Evolutionary conservation across 2,113 vertebrate species (phyloP).

Genomic region (Sarotherodon lohbergeri): DNA sequence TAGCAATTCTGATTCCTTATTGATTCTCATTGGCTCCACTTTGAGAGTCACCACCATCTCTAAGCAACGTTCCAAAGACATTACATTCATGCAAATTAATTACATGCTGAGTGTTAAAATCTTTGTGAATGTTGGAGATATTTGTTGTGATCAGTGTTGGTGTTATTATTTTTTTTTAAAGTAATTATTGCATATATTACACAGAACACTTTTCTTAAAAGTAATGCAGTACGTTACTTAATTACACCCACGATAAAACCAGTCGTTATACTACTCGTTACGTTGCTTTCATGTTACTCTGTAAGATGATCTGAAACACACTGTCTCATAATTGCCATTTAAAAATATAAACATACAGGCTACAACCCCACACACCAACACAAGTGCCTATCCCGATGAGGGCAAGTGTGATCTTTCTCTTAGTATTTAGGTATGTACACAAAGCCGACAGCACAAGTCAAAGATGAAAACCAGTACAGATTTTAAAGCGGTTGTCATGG

Average conservation of each 20-base stretch:
- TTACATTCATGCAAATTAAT: background rate
- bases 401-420: background rate
- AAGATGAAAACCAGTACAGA: background rate
- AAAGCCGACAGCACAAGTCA: background rate
- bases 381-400: background rate
- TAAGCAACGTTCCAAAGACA: background rate
- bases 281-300: background rate
- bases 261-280: fast-evolving
- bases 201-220: background rate
- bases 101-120: background rate
- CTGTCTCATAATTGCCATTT: background rate
- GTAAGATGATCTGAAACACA: background rate
- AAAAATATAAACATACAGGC: background rate
- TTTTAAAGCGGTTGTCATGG: background rate
- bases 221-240: fast-evolving
- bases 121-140: background rate
- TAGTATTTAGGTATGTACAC: background rate
- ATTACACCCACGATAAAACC: background rate
- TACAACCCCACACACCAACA: fast-evolving
- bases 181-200: background rate
- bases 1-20: background rate
- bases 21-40: background rate
- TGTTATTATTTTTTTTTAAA: background rate
- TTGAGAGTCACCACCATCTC: background rate
- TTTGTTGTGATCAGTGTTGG: background rate